Evolutionary conservation across 1,140 invertebrate species (phyloP), one percentile per base, ranked within the genome.

Genomic region (Diorhabda carinulata): DNA sequence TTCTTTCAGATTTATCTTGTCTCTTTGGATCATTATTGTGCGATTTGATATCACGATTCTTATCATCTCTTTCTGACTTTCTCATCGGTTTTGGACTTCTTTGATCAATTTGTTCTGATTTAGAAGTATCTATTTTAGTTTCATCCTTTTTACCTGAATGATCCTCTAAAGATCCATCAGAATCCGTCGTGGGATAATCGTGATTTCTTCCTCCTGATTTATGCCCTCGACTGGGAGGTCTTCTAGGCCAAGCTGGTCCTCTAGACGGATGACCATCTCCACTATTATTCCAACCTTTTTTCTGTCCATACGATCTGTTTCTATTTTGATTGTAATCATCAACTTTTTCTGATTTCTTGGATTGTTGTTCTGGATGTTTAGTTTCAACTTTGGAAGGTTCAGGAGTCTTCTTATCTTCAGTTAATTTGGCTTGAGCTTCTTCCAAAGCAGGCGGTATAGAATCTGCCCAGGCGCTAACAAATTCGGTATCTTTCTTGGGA

Each of bases 31-130:
- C 74, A 58, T 69, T 76, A 40, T 71, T 72, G 56, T 52, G 42
- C 65, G 69, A 68, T 72, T 77, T 76, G 47, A 76, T 78, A 69
- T 84, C 84, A 42, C 82, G 81, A 77, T 84, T 87, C 43, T 85
- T 84, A 8, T 88, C 87, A 3, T 88, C 87, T 73, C 87, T 88
- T 6, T 87, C 86, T 4, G 73, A 68, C 67, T 87, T 86, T 72
- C 84, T 83, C 41, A 57, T 7, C 4, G 43, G 58, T 73, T 85
- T 84, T 0, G 84, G 82, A 58, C 82, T 84, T 60, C 81, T 79
- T 2, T 78, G 76, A 74, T 64, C 47, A 10, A 69, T n/a, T 5
- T 7, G 43, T 5, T 63, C 61, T 4, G 9, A n/a, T 8, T 9
- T 63, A 7, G 58, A 6, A 2, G 58, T 9, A 40, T 70, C 66